Percentiles rank a stretch among this genome's conserved stretches.
Evolutionary conservation across 2,113 vertebrate species (phyloP).

Genomic region (Apaloderma vittatum): DNA sequence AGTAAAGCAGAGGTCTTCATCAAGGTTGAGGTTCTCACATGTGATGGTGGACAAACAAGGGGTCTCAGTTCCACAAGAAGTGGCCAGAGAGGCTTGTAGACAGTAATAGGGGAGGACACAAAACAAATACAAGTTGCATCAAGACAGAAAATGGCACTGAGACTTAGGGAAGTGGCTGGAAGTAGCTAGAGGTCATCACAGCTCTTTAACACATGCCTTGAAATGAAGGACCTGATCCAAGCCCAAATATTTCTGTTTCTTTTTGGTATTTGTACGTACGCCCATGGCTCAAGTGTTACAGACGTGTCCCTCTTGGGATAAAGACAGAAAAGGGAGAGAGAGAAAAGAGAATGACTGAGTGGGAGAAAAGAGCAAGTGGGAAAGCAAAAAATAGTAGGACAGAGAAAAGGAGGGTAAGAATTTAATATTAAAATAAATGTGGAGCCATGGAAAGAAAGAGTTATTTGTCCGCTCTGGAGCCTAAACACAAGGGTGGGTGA

Average conservation of each 20-base stretch:
- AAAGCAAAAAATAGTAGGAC: not conserved
- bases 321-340: not conserved
- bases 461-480: not conserved
- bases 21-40: not conserved
- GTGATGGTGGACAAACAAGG: accelerated
- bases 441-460: not conserved
- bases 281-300: not conserved
- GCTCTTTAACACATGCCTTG: not conserved
- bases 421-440: not conserved
- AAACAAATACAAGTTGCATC: not conserved
- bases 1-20: not conserved
- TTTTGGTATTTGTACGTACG: not conserved
- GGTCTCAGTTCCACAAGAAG: not conserved
- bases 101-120: not conserved
- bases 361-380: not conserved
- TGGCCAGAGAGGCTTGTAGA: not conserved
- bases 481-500: constrained; percentile 22
- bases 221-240: not conserved
- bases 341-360: not conserved
- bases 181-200: not conserved
- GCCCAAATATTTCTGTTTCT: not conserved
- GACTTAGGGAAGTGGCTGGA: not conserved
- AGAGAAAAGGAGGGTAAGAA: not conserved
- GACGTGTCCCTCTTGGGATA: not conserved
- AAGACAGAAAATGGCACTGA: not conserved